Base-by-base conservation (phyloP, 2,888 invertebrate species). In the Hirtodrosophila confusa region DNA sequence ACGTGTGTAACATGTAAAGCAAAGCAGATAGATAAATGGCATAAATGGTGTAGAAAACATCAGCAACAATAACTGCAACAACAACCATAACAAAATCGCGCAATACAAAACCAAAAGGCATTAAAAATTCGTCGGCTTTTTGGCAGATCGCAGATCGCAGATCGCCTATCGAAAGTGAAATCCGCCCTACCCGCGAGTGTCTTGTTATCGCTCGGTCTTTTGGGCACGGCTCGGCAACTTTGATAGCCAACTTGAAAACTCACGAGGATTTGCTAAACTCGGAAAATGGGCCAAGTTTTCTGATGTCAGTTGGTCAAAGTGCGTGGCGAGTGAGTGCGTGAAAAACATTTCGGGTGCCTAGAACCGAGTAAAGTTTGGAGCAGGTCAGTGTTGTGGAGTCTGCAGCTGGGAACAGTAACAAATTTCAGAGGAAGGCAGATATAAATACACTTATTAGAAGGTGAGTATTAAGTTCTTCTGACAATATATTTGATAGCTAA, bases 291-390 rank as follows among this genome's bases (percentile, higher is more conserved):
- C 77, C 80, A 84, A 67, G 68, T 63, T 51, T 60, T 70, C 61
- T 54, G 69, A 67, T 75, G 79, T 83, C 75, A 86, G 83, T 75
- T 79, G 86, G 77, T 74, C 84, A 77, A 75, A 86, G 80, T 77
- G 80, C 70, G 80, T 82, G 75, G 48, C 48, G 55, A 17, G 23
- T 17, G 48, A 11, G 41, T 35, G 63, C 54, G 72, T 60, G 66
- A 44, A 56, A 53, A 40, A 37, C 47, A 31, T 9, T 36, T 47
- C 17, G 58, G 37, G 44, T 35, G 49, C 54, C 11, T 39, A 48
- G 39, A 63, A 65, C 36, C 53, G 23, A 23, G 11, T 4, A 31
- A 43, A 56, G 6, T 39, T 58, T 86, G 68, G 58, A 57, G 58
- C 66, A 79, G 79, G 86, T 86, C 79, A 80, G 79, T 83, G 39